These are phyloP conservation scores for Melolontha melolontha DNA, from an alignment of 2,888 invertebrate species.

Conservation along the genomic window DNA sequence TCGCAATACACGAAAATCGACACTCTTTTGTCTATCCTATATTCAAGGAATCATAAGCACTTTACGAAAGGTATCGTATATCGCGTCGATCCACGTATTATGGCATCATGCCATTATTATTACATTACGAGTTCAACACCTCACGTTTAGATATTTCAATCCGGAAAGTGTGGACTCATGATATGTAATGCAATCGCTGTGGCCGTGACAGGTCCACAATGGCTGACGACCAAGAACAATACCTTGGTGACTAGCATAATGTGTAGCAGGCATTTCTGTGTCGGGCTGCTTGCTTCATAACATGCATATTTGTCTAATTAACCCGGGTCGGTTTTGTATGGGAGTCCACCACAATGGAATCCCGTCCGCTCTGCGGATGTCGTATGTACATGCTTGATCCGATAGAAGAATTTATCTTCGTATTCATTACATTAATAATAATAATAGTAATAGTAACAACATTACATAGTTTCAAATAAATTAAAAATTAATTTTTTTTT, in stretches of 20 bases:
- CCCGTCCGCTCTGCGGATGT: constrained; percentile 16
- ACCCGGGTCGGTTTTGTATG: constrained; percentile 43
- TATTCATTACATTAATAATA: too few species aligned
- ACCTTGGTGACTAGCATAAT: constrained; percentile 60
- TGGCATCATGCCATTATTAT: constrained; percentile 1
- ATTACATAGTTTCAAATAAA: too few species aligned
- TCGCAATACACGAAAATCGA: too few species aligned
- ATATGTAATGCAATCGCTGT: constrained; percentile 59
- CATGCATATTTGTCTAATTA: constrained; percentile 55
- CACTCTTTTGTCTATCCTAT: too few species aligned
- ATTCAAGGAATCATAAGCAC: too few species aligned
- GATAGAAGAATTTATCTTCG: constrained; percentile 1
- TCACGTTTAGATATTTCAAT: constrained; percentile 43
- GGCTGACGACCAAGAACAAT: constrained; percentile 60
- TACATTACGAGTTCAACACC: constrained; percentile 43
- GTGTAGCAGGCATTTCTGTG: constrained; percentile 53
- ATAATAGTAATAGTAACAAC: too few species aligned
- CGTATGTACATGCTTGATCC: constrained; percentile 6
- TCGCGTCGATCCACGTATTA: background rate
- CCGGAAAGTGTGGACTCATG: constrained; percentile 57
- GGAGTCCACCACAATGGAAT: constrained; percentile 33
- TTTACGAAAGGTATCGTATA: background rate
- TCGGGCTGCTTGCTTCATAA: constrained; percentile 51
- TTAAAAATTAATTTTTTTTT: too few species aligned
- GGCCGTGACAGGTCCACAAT: constrained; percentile 58